phyloP scores from a whole-genome alignment of 2,888 invertebrate genomes.

The Drosophila leonis region DNA sequence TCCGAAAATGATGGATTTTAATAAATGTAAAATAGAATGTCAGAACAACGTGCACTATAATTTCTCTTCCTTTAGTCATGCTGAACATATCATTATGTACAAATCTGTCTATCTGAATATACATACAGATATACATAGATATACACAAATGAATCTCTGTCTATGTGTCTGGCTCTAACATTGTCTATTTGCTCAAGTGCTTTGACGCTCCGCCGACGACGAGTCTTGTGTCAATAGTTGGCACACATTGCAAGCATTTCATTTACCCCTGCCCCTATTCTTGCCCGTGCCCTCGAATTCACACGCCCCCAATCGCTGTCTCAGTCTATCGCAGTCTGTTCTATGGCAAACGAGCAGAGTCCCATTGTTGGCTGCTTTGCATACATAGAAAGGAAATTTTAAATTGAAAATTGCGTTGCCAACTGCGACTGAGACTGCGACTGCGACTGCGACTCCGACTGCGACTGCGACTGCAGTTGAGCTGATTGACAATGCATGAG shows the following conservation, averaged over 20 bases:
- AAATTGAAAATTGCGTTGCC: slow-evolving; percentile 75
- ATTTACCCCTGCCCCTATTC: slow-evolving; percentile 7
- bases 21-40: slow-evolving; percentile 28
- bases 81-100: slow-evolving; percentile 2
- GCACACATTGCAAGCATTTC: slow-evolving; percentile 63
- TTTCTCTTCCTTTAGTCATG: slow-evolving; percentile 7
- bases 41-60: slow-evolving; percentile 30
- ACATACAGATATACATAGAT: background rate
- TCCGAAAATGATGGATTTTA: background rate
- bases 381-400: slow-evolving; percentile 71
- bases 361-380: slow-evolving; percentile 59
- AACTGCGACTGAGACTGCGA: slow-evolving; percentile 39
- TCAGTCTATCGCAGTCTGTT: background rate
- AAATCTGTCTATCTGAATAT: slow-evolving; percentile 2
- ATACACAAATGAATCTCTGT: slow-evolving; percentile 2
- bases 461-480: slow-evolving; percentile 8
- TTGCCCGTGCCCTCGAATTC: background rate
- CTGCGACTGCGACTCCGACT: too few relatives aligned
- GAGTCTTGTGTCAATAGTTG: slow-evolving; percentile 77
- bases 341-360: slow-evolving; percentile 6
- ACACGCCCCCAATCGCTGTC: background rate
- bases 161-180: slow-evolving; percentile 36
- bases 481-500: slow-evolving; percentile 68
- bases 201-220: slow-evolving; percentile 58
- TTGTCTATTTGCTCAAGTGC: slow-evolving; percentile 75